Conservation (phyloP, 2,113 vertebrate genomes). For the Peromyscus leucopus region DNA sequence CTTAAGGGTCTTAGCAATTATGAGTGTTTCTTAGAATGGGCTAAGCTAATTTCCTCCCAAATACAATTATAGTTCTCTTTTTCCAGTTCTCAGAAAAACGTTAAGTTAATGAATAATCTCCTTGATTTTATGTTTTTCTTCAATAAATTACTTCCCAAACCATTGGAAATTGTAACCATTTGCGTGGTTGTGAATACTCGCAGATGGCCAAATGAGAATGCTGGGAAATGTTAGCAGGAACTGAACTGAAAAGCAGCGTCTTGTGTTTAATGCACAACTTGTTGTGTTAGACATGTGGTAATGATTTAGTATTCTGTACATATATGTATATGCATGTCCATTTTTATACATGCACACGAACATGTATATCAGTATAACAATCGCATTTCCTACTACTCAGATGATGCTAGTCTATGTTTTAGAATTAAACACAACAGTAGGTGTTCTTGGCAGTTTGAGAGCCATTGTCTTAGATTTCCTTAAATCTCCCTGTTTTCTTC, state of each 20-base stretch:
- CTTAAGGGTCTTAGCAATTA: slow-evolving; percentile 50
- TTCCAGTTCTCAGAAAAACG: slow-evolving; percentile 64
- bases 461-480: background rate
- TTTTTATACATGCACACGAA: background rate
- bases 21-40: slow-evolving; percentile 40
- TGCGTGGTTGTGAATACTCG: slow-evolving; percentile 45
- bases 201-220: slow-evolving; percentile 54
- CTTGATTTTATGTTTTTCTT: slow-evolving; percentile 66
- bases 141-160: slow-evolving; percentile 64
- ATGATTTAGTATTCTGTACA: background rate
- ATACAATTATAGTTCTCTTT: slow-evolving; percentile 46
- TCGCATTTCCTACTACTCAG: slow-evolving; percentile 31
- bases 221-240: background rate
- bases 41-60: slow-evolving; percentile 64
- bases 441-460: slow-evolving; percentile 9
- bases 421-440: slow-evolving; percentile 35
- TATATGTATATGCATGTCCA: background rate
- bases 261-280: background rate
- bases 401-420: background rate
- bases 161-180: slow-evolving; percentile 53
- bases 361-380: background rate
- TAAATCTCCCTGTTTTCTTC: slow-evolving; percentile 10
- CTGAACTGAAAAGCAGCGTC: background rate
- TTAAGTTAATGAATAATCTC: slow-evolving; percentile 69
- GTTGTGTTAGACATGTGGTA: slow-evolving; percentile 18